Conservation (phyloP, 2,888 invertebrate genomes). For the Drosophila birchii region DNA sequence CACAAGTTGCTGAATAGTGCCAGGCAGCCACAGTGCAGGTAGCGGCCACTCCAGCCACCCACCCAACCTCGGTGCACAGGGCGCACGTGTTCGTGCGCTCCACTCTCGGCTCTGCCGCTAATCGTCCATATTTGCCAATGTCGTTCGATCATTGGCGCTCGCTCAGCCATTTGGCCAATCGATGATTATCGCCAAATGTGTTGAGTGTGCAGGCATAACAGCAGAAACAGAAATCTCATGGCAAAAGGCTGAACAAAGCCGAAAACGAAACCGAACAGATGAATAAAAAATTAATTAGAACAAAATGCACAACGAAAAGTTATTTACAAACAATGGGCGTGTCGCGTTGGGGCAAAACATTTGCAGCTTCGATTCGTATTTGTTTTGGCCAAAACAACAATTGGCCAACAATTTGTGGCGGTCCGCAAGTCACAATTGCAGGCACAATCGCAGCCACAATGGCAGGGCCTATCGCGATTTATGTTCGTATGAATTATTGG, state of each 20-base stretch:
- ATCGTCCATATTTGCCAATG: conserved; percentile 78
- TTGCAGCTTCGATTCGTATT: conserved; percentile 70
- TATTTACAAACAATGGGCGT: conserved; percentile 79
- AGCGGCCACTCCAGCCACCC: conserved; percentile 29
- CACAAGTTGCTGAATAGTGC: conserved; percentile 29
- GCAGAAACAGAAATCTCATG: conserved; percentile 29
- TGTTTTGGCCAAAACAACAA: conserved; percentile 63
- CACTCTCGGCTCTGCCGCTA: conserved; percentile 53
- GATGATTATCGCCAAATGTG: conserved; percentile 78
- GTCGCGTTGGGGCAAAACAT: conserved; percentile 47
- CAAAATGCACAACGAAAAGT: conserved; percentile 74
- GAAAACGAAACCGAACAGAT: conserved; percentile 38
- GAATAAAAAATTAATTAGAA: conserved; percentile 77
- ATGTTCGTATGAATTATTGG: conserved; percentile 78
- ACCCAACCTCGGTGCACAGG: conserved; percentile 6
- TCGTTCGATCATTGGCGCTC: conserved; percentile 60
- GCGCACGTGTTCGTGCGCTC: conserved; percentile 68
- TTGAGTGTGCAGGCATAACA: conserved; percentile 65
- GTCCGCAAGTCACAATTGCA: conserved; percentile 34
- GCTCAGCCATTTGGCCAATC: conserved; percentile 45
- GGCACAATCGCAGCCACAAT: conserved; percentile 55
- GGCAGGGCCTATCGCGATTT: conserved; percentile 72
- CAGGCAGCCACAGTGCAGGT: background rate
- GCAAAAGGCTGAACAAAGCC: conserved; percentile 25
- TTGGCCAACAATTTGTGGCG: conserved; percentile 76